These are phyloP conservation scores for Helostoma temminkii DNA, from an alignment of 2,797 vertebrate genomes.

Conservation along the genomic window DNA sequence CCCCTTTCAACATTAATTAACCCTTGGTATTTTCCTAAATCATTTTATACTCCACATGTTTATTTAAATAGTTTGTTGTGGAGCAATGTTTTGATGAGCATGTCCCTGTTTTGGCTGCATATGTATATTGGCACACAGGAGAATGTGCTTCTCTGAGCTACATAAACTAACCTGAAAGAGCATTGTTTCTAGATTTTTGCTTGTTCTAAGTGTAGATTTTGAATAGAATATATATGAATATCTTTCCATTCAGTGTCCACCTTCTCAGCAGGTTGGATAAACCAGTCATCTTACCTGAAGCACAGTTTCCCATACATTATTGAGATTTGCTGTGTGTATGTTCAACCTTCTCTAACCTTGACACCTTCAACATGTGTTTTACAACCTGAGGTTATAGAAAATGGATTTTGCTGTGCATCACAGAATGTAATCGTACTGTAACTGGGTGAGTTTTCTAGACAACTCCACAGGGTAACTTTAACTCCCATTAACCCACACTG, in stretches of 20 bases:
- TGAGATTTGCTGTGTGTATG: neutral
- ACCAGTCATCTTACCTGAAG: neutral
- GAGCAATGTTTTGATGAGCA: neutral
- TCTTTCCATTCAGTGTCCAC: neutral
- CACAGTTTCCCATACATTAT: neutral
- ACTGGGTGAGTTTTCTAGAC: conserved; percentile 1
- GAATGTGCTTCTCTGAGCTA: neutral
- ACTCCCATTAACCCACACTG: conserved; percentile 30
- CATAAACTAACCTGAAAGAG: too few species aligned
- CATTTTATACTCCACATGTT: too few species aligned
- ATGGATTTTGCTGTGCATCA: neutral
- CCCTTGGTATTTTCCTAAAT: too few species aligned
- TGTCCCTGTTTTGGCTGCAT: neutral
- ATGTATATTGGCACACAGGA: neutral
- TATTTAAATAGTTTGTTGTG: too few species aligned
- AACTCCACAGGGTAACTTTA: conserved; percentile 29
- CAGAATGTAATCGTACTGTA: neutral
- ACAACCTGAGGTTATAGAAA: neutral
- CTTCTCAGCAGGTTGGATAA: neutral
- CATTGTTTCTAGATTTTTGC: neutral
- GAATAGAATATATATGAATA: neutral
- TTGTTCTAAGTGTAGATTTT: too few species aligned
- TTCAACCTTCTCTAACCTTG: neutral
- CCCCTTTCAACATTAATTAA: too few species aligned
- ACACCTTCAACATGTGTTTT: neutral